Percentiles rank a stretch among this genome's conserved stretches.
Evolutionary conservation across 2,113 vertebrate genomes (phyloP).

Genomic region (Pteruthius melanotis): DNA sequence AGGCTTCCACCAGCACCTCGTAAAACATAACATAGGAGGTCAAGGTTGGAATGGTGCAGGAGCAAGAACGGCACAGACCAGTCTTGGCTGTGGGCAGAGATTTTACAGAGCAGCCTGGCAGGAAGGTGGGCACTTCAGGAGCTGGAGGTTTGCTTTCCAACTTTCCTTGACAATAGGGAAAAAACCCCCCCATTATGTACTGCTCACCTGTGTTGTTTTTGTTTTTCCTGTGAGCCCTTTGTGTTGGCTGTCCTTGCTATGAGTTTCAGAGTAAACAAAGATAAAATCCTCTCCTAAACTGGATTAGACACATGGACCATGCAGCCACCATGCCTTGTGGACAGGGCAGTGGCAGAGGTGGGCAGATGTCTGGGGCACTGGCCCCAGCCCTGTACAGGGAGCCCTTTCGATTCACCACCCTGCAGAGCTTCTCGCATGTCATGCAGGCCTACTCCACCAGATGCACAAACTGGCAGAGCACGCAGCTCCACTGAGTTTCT

Average conservation of each 20-base stretch:
- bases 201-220: background rate
- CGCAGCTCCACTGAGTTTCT: accelerated
- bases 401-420: accelerated
- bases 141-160: background rate
- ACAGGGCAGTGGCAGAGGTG: background rate
- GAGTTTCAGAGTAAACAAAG: background rate
- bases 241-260: background rate
- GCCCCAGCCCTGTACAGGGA: background rate
- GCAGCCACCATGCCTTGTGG: background rate
- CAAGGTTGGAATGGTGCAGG: background rate
- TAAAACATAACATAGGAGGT: background rate
- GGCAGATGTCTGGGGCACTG: background rate
- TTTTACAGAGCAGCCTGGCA: background rate
- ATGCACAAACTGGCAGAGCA: background rate
- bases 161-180: background rate
- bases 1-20: background rate
- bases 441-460: background rate
- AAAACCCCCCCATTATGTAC: background rate
- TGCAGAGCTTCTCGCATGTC: background rate
- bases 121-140: background rate
- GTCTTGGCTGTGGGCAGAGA: background rate
- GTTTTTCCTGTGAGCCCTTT: background rate
- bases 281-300: background rate
- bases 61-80: background rate
- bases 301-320: background rate